phyloP scores from a whole-genome alignment of 2,888 invertebrate species.

The Lepas anatifera region DNA sequence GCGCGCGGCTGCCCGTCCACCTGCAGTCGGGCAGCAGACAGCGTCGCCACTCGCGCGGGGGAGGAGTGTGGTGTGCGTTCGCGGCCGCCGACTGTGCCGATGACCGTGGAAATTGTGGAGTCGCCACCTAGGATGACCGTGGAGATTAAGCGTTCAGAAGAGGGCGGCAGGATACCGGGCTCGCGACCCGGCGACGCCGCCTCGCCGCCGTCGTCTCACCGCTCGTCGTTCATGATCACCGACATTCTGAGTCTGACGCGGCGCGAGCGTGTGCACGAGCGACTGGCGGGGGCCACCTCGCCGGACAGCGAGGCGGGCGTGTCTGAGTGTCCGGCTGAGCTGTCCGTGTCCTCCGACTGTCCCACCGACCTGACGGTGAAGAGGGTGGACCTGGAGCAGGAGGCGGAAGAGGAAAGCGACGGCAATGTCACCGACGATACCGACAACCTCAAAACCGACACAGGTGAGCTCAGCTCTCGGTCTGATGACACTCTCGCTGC shows the following conservation, averaged over 20 bases:
- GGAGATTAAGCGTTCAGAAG: background rate
- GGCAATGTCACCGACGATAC: background rate
- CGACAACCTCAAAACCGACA: background rate
- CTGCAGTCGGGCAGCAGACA: too few relatives aligned
- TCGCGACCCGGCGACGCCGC: background rate
- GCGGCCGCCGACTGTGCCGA: background rate
- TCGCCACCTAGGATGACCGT: background rate
- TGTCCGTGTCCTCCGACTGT: background rate
- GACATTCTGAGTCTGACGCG: constrained; percentile 22
- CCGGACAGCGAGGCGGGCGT: background rate
- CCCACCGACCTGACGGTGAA: constrained; percentile 2
- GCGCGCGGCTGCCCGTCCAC: background rate
- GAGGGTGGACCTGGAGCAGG: background rate
- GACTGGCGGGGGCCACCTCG: background rate
- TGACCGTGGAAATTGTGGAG: constrained; percentile 5
- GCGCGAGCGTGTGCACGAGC: background rate
- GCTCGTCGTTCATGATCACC: constrained; percentile 24
- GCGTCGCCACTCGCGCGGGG: background rate
- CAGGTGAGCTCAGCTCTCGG: background rate
- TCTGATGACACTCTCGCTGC: background rate
- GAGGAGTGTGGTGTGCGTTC: background rate
- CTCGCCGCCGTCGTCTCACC: constrained; percentile 5
- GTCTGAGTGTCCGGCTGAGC: background rate
- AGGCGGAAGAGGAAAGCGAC: background rate
- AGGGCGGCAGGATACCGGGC: background rate